Evolutionary conservation across 2,888 invertebrate genomes (phyloP), one percentile per base, ranked within the genome.

Genomic region (Odontocerum albicorne): DNA sequence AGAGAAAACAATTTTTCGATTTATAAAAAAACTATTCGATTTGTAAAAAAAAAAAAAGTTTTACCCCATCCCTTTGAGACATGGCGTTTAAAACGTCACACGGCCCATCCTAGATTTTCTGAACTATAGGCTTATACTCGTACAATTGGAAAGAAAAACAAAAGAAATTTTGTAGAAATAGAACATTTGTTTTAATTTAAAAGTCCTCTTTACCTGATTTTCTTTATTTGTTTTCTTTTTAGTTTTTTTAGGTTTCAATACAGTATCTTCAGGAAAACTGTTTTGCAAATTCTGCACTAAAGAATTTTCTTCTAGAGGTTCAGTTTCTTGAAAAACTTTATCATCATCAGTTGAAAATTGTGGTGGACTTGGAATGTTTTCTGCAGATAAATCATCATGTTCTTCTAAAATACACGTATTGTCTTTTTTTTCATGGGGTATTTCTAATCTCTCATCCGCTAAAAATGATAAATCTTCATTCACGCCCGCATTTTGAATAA

Each of bases 401-500:
- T 19, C 40, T n/a, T 21, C 39, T 12, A 50, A 22, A 6, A 38
- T 19, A n/a, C 42, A 50, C 2, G 40, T 17, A n/a, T 31, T 32
- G n/a, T 39, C 19, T 20, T 40, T 17, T 7, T 33, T 49, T 1
- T 38, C 49, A 19, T 49, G 32, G 3, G 55, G 52, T 31, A 49
- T 57, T 4, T 32, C 49, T 10, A 49, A 50, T 21, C 55, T 46
- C 16, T 57, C 57, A 40, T 57, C 60, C n/a, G 49, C 45, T 13
- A 60, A 21, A 52, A 60, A 60, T 40, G 57, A 54, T 15, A 56
- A 47, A 35, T 56, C 56, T 51, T 56, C 56, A 46, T 17, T 39
- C 22, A 52, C 56, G 15, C 44, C 33, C 6, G 47, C 20, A 15
- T 46, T 46, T 7, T 16, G 36, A 10, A 44, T 10, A 13, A 45